Evolutionary conservation across 2,113 vertebrate genomes (phyloP).

Genomic region (Caranx ignobilis): DNA sequence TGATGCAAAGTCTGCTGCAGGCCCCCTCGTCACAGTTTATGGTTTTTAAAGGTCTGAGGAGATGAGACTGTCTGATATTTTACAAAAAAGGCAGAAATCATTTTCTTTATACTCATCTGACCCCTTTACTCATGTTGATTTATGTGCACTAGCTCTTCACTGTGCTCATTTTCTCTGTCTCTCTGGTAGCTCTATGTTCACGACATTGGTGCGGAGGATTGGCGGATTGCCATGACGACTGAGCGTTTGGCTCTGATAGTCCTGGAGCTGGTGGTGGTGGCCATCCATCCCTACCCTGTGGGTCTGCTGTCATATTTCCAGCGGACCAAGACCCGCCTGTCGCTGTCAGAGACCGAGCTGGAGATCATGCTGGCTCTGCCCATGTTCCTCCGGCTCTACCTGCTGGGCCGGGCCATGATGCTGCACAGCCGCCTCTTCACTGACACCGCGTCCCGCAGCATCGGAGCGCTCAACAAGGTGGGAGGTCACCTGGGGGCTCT

Average conservation of each 20-base stretch:
- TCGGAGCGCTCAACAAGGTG: conserved; percentile 95
- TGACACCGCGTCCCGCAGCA: conserved; percentile 93
- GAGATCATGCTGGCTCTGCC: conserved; percentile 94
- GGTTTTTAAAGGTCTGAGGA: background rate
- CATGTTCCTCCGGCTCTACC: conserved; percentile 96
- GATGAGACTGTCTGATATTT: background rate
- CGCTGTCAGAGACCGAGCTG: conserved; percentile 90
- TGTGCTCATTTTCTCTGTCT: background rate
- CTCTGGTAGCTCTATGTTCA: conserved; percentile 91
- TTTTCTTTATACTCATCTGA: background rate
- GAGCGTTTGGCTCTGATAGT: conserved; percentile 90
- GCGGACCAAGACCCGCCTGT: conserved; percentile 81
- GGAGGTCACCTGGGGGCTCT: conserved; percentile 57
- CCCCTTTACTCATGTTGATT: background rate
- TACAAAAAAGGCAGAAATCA: background rate
- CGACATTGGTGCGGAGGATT: conserved; percentile 94
- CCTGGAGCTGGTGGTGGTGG: conserved; percentile 90
- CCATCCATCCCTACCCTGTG: conserved; percentile 92
- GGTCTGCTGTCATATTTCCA: conserved; percentile 79
- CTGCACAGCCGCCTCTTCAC: conserved; percentile 96
- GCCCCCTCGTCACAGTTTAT: background rate
- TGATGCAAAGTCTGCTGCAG: background rate
- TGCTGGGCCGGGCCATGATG: conserved; percentile 93
- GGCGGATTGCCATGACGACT: conserved; percentile 95
- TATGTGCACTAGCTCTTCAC: background rate